These are phyloP conservation scores for Rhinoderma darwinii DNA, from an alignment of 2,113 vertebrate genomes.

Conservation along the genomic window DNA sequence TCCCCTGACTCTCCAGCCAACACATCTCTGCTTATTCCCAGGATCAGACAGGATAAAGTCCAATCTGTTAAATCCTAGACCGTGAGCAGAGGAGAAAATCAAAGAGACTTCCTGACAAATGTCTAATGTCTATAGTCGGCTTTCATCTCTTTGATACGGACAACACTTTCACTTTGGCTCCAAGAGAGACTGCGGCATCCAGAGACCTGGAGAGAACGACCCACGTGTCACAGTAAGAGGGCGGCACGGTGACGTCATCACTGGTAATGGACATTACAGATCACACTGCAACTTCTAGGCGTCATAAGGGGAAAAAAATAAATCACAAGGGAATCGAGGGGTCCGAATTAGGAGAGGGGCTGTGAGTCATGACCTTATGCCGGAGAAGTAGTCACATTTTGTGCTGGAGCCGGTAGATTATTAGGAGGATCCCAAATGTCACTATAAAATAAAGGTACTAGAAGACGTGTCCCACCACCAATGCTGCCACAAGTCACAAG, in stretches of 20 bases:
- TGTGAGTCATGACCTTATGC: neutral
- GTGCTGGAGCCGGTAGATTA: neutral
- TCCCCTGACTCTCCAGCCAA: too few species aligned
- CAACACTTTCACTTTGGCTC: conserved; percentile 6
- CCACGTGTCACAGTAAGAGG: neutral
- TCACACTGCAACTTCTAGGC: neutral
- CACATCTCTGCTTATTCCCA: too few species aligned
- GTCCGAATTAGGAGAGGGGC: too few species aligned
- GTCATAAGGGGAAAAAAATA: neutral
- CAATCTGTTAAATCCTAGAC: too few species aligned
- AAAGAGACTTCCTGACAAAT: neutral
- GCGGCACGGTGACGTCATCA: neutral
- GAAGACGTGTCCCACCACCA: conserved; percentile 15
- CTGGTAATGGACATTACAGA: neutral
- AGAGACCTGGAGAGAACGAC: neutral
- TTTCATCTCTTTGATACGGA: neutral
- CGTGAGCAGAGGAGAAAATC: neutral
- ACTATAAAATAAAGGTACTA: neutral
- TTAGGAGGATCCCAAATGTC: neutral
- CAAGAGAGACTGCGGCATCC: conserved; percentile 2
- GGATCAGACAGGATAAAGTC: too few species aligned
- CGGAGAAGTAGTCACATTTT: neutral
- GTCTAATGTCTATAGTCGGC: neutral
- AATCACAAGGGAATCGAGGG: neutral
- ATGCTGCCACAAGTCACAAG: conserved; percentile 13